Conservation (phyloP, 2,888 invertebrate species). For the Ernsta delagoae region DNA sequence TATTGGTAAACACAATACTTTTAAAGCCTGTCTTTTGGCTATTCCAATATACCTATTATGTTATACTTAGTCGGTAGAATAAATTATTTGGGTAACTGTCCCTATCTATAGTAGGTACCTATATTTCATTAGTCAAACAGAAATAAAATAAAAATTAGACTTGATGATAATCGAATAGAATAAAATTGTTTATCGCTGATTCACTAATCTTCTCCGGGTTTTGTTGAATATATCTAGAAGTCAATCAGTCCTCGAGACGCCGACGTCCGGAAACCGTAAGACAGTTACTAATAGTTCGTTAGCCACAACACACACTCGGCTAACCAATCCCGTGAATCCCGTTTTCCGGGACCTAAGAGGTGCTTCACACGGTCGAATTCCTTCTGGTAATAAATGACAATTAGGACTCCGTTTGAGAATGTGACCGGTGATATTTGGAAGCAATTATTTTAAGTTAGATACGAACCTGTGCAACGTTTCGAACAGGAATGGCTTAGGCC, state of each 20-base stretch:
- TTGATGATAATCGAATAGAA: no score
- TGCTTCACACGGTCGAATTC: slow-evolving; percentile 41
- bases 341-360: slow-evolving; percentile 10
- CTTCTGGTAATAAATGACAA: slow-evolving; percentile 56
- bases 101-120: no score
- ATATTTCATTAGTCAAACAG: no score
- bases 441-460: slow-evolving; percentile 12
- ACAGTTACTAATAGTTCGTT: slow-evolving; percentile 21
- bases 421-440: slow-evolving; percentile 15
- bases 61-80: no score
- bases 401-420: slow-evolving; percentile 43
- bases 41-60: no score
- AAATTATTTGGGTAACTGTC: no score
- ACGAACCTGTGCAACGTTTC: not conserved
- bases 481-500: not conserved
- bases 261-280: not conserved
- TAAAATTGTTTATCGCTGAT: no score
- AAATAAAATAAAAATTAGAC: no score
- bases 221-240: not conserved
- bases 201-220: not conserved
- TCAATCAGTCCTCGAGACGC: slow-evolving; percentile 3
- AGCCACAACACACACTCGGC: slow-evolving; percentile 21
- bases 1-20: no score
- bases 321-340: slow-evolving; percentile 28
- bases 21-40: no score